Base-by-base conservation (phyloP, 2,797 vertebrate species). In the Megalops cyprinoides region DNA sequence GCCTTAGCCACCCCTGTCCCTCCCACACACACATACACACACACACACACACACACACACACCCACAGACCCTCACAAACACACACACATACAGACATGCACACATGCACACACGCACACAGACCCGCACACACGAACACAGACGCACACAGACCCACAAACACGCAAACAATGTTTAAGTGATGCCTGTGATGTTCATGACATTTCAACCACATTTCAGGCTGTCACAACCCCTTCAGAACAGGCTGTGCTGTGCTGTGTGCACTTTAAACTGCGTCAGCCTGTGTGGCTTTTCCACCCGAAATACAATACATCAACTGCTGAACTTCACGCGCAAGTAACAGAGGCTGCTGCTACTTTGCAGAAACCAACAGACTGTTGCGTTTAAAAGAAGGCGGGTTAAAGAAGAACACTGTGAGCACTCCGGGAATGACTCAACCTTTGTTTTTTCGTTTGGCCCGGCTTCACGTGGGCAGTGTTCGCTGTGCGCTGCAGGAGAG, bases 51-150 rank as follows among this genome's bases (percentile, higher is more conserved):
- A 20, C 56, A 78, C 1, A 76, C 18, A 55, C 55, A 28, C 42
- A 20, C 42, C 78, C 56, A 42, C 53, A 42, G 25, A 56, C 76
- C n/a, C n/a, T n/a, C 76, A 78, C 56, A 20, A 56, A 78, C 1
- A 76, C 18, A 55, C 55, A 28, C 42, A 20, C 42, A 78, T 56
- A 42, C 53, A 42, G 25, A 56, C 76, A 58, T 28, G 77, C 76
- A 60, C 23, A 65, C 37, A 62, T 5, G 34, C 49, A 15, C 42
- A n/a, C n/a, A n/a, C n/a, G n/a, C n/a, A n/a, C n/a, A n/a, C n/a
- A n/a, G n/a, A n/a, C n/a, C n/a, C n/a, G n/a, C n/a, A n/a, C n/a
- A n/a, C n/a, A n/a, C n/a, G n/a, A n/a, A n/a, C n/a, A n/a, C n/a
- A n/a, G n/a, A n/a, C n/a, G n/a, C n/a, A n/a, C n/a, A n/a, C n/a